A percentile compares a stretch with the other conserved stretches of the same genome.
Conservation (phyloP, 2,797 vertebrate genomes). For the Enoplosus armatus region DNA sequence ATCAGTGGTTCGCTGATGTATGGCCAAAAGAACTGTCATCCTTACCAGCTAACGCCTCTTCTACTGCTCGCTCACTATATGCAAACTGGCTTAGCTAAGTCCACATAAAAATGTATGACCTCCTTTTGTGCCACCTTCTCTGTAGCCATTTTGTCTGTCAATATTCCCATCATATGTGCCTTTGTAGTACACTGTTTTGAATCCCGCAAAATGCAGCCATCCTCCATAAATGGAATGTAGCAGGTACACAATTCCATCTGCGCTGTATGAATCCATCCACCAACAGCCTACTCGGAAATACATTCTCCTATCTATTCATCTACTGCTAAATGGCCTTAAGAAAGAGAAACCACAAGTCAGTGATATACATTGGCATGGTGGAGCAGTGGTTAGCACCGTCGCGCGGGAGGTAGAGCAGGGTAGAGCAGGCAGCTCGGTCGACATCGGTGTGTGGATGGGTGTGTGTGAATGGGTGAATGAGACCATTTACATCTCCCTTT, state of each 20-base stretch:
- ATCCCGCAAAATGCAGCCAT: neutral
- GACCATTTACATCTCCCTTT: neutral
- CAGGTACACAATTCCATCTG: neutral
- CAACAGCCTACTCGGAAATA: neutral
- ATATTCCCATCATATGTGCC: neutral
- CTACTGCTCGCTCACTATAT: neutral
- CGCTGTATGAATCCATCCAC: neutral
- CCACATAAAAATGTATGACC: too few species aligned
- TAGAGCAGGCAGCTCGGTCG: too few species aligned
- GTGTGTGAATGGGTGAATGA: too few species aligned
- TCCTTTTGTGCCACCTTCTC: too few species aligned
- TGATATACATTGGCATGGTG: too few species aligned
- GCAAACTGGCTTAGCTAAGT: too few species aligned
- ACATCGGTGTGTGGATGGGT: too few species aligned
- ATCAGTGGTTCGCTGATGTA: neutral
- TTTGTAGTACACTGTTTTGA: neutral
- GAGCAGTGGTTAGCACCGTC: too few species aligned
- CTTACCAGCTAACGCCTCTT: neutral
- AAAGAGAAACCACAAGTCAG: neutral
- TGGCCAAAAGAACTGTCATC: constrained; percentile 3
- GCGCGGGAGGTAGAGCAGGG: too few species aligned
- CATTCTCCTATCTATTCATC: neutral
- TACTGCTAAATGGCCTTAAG: neutral
- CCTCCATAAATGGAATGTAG: neutral
- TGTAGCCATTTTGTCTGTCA: neutral